Evolutionary conservation across 1,140 invertebrate species (phyloP), one percentile per base, ranked within the genome.

Genomic region (Reticulitermes speratus): DNA sequence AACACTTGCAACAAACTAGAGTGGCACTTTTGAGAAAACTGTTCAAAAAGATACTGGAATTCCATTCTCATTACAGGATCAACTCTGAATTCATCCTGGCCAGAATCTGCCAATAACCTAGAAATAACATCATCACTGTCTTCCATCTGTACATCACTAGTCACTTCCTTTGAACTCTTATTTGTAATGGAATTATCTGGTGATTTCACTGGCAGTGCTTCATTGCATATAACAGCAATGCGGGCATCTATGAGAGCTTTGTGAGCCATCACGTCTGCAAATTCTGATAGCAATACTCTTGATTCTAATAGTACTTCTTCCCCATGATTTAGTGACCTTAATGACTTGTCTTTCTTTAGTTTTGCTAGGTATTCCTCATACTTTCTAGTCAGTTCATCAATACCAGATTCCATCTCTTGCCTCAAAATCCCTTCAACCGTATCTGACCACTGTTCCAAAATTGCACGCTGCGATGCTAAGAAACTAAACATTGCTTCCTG

Each of bases 161-260:
- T 12, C 23, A 84, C 83, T 55, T 84, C 59, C 8, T 84, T 45
- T 59, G 44, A 55, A 45, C 3, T 65, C 16, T n/a, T 32, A 30
- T 65, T 45, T 55, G 48, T 84, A 8, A 65, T 32, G 30, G 65
- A 65, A 86, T 75, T 75, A n/a, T 30, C 30, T 38, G 38, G n/a
- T 32, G 52, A n/a, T 75, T 75, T 25, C 65, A 75, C 14, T n/a
- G 65, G 65, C 2, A 48, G 83, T 86, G 92, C 55, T 85, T 86
- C 55, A 44, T 87, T 92, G 87, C 91, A 92, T 55, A 95, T 90
- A 59, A 95, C 93, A 30, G 92, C 91, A 86, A 95, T 93, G 87
- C 95, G 92, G 52, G 95, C 94, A 90, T 96, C 95, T 44, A 96
- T 93, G 55, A 96, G 91, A 65, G 95, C 95, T 89, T 96, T 96